These are phyloP conservation scores for Andrena bicolor DNA, from an alignment of 2,888 invertebrate species.

Conservation along the genomic window DNA sequence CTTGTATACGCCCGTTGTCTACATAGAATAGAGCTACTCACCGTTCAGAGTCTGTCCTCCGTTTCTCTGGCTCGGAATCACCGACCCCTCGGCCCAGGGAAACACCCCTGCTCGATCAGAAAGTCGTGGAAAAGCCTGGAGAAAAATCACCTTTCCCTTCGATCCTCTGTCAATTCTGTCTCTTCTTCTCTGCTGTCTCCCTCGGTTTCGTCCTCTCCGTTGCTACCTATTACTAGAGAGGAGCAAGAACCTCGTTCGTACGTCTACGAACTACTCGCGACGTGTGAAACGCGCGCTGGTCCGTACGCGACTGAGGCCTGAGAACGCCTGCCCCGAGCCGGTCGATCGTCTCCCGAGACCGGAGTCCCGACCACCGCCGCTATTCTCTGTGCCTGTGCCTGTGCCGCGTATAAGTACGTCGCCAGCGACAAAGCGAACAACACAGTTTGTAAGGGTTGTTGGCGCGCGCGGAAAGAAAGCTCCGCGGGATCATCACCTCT, in stretches of 20 bases:
- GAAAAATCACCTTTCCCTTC: background rate
- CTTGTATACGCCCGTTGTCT: background rate
- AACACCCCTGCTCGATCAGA: background rate
- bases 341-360: conserved; percentile 40
- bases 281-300: conserved; percentile 67
- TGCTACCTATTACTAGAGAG: background rate
- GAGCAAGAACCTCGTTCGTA: conserved; percentile 21
- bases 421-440: conserved; percentile 14
- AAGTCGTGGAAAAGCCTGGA: background rate
- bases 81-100: too few relatives aligned
- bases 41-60: conserved; percentile 23
- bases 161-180: background rate
- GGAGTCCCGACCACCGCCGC: conserved; percentile 21
- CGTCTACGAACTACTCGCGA: conserved; percentile 34
- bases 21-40: conserved; percentile 40
- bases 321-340: background rate
- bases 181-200: background rate
- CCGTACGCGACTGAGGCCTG: conserved; percentile 70
- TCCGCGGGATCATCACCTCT: background rate
- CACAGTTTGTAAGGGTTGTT: conserved; percentile 50
- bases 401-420: background rate
- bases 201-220: background rate
- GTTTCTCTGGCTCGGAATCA: background rate
- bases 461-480: background rate
- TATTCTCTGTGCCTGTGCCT: conserved; percentile 21